Base-by-base conservation (phyloP, 2,797 vertebrate species). In the Meriones psammophilus region DNA sequence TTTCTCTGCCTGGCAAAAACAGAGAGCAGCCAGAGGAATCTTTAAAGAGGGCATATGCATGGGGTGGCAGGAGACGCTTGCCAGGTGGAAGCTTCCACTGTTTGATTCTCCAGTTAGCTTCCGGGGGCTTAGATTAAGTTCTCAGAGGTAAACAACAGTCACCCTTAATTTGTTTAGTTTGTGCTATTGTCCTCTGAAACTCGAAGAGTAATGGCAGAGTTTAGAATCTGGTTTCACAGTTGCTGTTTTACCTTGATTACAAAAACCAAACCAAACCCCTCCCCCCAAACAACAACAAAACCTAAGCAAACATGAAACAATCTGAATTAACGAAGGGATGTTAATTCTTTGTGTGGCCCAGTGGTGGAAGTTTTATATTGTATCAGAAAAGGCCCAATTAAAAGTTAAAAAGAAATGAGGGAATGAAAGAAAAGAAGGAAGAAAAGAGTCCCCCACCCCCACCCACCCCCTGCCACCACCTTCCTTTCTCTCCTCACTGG, bases 1-100 rank as follows among this genome's bases (percentile, higher is more conserved):
- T 97, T 97, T 92, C 94, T 84, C 74, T 69, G 81, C 85, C 92
- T 90, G 78, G 89, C 89, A 95, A 78, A 94, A 88, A 83, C 69
- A 84, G 71, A 95, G 56, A 80, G n/a, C 58, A 10, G 83, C 64
- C 50, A 88, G 92, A 80, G 78, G 68, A 87, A 10, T 93, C 85
- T 92, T 81, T 93, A 69, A 95, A 95, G 93, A 89, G 84, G 39
- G 78, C 79, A 39, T 26, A n/a, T 66, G 28, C 73, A 36, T 80
- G 28, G 79, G 39, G 58, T 17, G 28, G 89, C 36, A 81, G 89
- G 56, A 39, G 83, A 77, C 54, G 39, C 68, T 66, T 71, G 68
- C 94, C 77, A 93, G 94, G 88, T 83, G 81, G 92, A 66, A 24
- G 26, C 42, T 14, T 58, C 86, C 14, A 4, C 81, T 56, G 4